Percentiles rank a stretch among this genome's conserved stretches.
Conservation (phyloP, 2,888 invertebrate species). For the Diabrotica balteata region DNA sequence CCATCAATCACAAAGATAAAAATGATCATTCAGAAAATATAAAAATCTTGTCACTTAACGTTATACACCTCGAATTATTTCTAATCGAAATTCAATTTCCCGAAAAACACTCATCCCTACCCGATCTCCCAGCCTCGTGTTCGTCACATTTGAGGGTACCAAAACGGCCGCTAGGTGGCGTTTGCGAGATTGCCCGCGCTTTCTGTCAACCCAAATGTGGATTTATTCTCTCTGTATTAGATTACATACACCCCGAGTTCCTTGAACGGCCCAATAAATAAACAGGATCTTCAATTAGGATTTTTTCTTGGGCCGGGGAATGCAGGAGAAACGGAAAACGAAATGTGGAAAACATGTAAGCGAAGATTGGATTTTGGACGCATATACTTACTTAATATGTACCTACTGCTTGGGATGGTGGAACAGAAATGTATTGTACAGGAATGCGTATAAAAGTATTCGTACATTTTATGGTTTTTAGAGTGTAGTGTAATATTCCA, state of each 20-base stretch:
- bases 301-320: slow-evolving; percentile 45
- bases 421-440: too few species aligned
- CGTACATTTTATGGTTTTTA: too few species aligned
- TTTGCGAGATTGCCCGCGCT: slow-evolving; percentile 55
- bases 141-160: slow-evolving; percentile 37
- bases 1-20: too few species aligned
- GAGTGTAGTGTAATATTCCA: too few species aligned
- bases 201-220: slow-evolving; percentile 63
- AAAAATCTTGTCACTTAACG: too few species aligned
- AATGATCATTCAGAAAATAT: too few species aligned
- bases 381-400: slow-evolving; percentile 20
- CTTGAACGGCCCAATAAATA: slow-evolving; percentile 58
- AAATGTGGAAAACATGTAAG: slow-evolving; percentile 46
- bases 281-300: slow-evolving; percentile 59
- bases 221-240: slow-evolving; percentile 63
- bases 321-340: slow-evolving; percentile 42
- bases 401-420: not conserved
- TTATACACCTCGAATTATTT: not conserved
- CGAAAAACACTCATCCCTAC: slow-evolving; percentile 17
- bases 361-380: slow-evolving; percentile 38
- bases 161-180: slow-evolving; percentile 43
- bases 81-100: slow-evolving; percentile 22
- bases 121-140: slow-evolving; percentile 4
- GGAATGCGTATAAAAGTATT: too few species aligned
- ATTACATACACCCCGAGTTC: slow-evolving; percentile 61